phyloP scores from a whole-genome alignment of 1,140 invertebrate species.

The Nasonia vitripennis region DNA sequence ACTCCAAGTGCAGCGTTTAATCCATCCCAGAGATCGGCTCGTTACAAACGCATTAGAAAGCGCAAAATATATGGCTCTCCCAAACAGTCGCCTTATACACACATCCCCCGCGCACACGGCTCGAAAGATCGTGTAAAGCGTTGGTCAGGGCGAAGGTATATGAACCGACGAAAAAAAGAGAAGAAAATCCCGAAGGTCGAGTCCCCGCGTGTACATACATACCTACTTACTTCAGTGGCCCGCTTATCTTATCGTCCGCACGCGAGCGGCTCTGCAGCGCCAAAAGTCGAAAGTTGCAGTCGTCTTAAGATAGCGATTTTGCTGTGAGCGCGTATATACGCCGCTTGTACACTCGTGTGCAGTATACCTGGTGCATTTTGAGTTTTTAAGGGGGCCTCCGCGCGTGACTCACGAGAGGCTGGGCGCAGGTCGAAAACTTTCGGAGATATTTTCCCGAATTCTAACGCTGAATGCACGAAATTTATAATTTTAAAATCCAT shows the following conservation, averaged over 20 bases:
- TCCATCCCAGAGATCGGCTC: neutral
- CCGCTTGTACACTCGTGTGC: neutral
- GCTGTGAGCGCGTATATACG: neutral
- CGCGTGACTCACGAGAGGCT: neutral
- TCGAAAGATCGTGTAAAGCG: neutral
- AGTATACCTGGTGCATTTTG: slow-evolving; percentile 31
- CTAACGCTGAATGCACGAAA: too few species aligned
- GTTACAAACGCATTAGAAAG: neutral
- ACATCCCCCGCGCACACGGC: neutral
- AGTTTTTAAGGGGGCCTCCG: neutral
- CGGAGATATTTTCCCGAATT: neutral
- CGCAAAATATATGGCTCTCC: neutral
- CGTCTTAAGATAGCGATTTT: slow-evolving; percentile 6
- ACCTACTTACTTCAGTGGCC: neutral
- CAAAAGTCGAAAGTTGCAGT: slow-evolving; percentile 17
- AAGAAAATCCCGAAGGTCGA: slow-evolving; percentile 23
- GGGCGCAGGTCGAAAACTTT: neutral
- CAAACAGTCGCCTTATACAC: neutral
- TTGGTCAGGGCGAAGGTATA: neutral
- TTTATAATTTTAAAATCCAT: too few species aligned
- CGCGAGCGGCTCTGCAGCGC: neutral
- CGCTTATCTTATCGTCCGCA: slow-evolving; percentile 31
- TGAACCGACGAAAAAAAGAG: neutral
- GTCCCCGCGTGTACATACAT: neutral
- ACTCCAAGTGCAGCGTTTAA: too few species aligned